Evolutionary conservation across 2,113 vertebrate species (phyloP).

Genomic region (Hippoglossus stenolepis): DNA sequence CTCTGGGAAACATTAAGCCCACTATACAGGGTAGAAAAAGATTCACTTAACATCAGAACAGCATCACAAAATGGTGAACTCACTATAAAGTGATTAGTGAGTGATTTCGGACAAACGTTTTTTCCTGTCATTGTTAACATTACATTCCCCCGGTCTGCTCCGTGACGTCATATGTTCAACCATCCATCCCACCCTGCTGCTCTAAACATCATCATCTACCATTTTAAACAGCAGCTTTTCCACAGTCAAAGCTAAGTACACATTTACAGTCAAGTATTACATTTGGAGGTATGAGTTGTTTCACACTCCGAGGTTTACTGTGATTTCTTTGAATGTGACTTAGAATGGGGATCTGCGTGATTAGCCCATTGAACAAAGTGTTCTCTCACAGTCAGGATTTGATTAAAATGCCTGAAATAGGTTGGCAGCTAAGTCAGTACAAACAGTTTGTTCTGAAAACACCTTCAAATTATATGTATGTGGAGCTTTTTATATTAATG

Average conservation of each 20-base stretch:
- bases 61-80: too few species aligned
- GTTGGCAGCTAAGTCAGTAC: not conserved
- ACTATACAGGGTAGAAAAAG: too few species aligned
- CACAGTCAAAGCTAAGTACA: constrained; percentile 33
- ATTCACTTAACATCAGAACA: too few species aligned
- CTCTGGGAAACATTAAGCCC: too few species aligned
- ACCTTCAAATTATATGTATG: not conserved
- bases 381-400: not conserved
- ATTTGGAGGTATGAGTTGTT: constrained; percentile 5
- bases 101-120: too few species aligned
- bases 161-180: not conserved
- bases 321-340: not conserved
- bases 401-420: not conserved
- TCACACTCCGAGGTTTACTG: too few species aligned
- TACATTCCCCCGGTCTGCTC: too few species aligned
- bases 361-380: not conserved
- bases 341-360: not conserved
- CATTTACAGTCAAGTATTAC: constrained; percentile 23
- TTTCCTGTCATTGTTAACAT: too few species aligned
- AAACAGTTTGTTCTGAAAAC: not conserved
- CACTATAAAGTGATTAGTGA: too few species aligned
- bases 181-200: not conserved
- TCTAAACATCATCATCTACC: not conserved
- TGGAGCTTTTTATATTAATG: not conserved
- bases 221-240: not conserved